Evolutionary conservation across 2,113 vertebrate species (phyloP).

Genomic region (Seriola aureovittata): DNA sequence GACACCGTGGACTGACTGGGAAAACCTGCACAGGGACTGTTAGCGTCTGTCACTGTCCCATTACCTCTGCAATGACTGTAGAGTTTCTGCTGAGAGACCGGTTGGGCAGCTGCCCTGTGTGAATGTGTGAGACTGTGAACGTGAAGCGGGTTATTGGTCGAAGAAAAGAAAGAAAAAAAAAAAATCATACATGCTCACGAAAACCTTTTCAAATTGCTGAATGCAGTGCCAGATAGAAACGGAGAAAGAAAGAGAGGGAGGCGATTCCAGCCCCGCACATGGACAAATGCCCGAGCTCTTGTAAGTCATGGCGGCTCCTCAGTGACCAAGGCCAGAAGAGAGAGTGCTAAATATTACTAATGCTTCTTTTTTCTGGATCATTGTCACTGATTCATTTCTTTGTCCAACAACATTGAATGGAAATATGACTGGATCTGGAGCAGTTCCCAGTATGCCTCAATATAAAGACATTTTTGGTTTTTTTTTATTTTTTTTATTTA

Average conservation of each 20-base stretch:
- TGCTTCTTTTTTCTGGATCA: not conserved
- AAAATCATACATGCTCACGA: slow-evolving; percentile 2
- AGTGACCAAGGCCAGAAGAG: not conserved
- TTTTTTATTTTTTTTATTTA: not conserved
- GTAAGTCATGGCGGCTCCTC: slow-evolving; percentile 14
- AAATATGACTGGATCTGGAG: not conserved
- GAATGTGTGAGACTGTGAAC: slow-evolving; percentile 1
- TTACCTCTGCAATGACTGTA: slow-evolving; percentile 35
- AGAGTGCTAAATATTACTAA: slow-evolving; percentile 12
- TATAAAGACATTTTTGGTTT: not conserved
- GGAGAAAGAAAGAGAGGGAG: not conserved
- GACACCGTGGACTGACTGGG: slow-evolving; percentile 26
- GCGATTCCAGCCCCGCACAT: not conserved
- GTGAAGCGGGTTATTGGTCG: not conserved
- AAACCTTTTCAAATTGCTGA: slow-evolving; percentile 6
- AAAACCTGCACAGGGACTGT: slow-evolving; percentile 35
- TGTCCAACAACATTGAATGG: slow-evolving; percentile 16
- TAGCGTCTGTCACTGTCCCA: slow-evolving; percentile 43
- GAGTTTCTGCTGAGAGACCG: slow-evolving; percentile 36
- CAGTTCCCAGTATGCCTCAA: not conserved
- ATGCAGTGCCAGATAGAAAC: slow-evolving; percentile 4
- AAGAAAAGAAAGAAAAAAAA: not conserved
- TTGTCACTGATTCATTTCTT: not conserved
- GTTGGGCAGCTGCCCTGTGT: slow-evolving; percentile 10
- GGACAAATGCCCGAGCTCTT: slow-evolving; percentile 22